Evolutionary conservation across 2,797 vertebrate species (phyloP).

Genomic region (Borostomias antarcticus): DNA sequence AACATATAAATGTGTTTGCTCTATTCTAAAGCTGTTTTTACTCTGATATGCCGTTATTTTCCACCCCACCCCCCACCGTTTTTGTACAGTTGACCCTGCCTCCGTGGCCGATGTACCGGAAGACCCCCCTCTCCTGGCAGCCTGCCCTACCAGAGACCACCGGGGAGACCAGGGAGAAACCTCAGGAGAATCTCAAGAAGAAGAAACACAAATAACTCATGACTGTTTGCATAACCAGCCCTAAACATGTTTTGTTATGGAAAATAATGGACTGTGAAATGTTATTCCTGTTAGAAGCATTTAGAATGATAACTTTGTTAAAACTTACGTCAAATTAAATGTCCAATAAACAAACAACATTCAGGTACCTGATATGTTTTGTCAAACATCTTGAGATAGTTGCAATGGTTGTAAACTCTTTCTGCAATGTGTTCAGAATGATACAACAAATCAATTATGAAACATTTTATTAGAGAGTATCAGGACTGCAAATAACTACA

Average conservation of each 20-base stretch:
- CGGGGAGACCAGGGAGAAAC: slow-evolving; percentile 86
- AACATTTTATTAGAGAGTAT: slow-evolving; percentile 47
- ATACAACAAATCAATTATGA: background rate
- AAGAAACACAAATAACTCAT: slow-evolving; percentile 80
- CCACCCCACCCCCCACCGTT: too few species aligned
- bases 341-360: slow-evolving; percentile 51
- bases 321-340: slow-evolving; percentile 32
- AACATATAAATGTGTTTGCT: background rate
- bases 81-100: slow-evolving; percentile 94
- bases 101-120: slow-evolving; percentile 95
- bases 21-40: too few species aligned
- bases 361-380: slow-evolving; percentile 3
- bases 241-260: slow-evolving; percentile 35
- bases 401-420: background rate
- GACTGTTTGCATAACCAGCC: background rate
- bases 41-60: too few species aligned
- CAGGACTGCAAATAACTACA: too few species aligned
- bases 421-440: background rate
- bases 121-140: slow-evolving; percentile 90
- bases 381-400: background rate
- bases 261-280: slow-evolving; percentile 20
- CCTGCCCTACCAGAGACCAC: slow-evolving; percentile 78
- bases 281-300: slow-evolving; percentile 24
- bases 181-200: slow-evolving; percentile 81
- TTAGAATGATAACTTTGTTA: slow-evolving; percentile 35